These are phyloP conservation scores for Halyomorpha halys DNA, from an alignment of 1,140 invertebrate species.

Conservation along the genomic window DNA sequence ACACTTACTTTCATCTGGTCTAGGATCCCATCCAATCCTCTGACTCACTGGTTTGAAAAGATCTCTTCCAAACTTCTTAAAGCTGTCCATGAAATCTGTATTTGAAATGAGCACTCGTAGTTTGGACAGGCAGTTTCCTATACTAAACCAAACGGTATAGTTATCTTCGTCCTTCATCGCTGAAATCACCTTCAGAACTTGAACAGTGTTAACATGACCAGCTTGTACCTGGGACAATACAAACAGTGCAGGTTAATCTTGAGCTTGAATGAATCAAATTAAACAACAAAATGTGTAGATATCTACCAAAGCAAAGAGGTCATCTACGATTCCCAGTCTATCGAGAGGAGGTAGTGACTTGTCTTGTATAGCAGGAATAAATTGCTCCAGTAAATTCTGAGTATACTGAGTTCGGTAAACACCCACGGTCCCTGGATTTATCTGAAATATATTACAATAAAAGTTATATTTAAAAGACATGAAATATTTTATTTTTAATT, in stretches of 20 bases:
- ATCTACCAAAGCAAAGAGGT: conserved; percentile 75
- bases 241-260: neutral
- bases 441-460: conserved; percentile 31
- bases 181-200: conserved; percentile 60
- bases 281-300: neutral
- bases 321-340: conserved; percentile 80
- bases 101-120: conserved; percentile 64
- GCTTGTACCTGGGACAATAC: conserved; percentile 53
- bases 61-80: conserved; percentile 58
- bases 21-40: conserved; percentile 67
- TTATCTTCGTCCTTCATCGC: conserved; percentile 79
- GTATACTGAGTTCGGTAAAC: conserved; percentile 83
- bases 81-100: conserved; percentile 59
- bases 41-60: conserved; percentile 58
- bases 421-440: conserved; percentile 69
- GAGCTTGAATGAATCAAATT: neutral
- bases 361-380: conserved; percentile 69
- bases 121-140: conserved; percentile 66
- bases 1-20: conserved; percentile 50
- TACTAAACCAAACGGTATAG: conserved; percentile 85
- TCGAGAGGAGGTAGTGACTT: conserved; percentile 77
- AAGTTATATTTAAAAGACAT: too few relatives aligned
- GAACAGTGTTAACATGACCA: conserved; percentile 67
- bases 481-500: too few relatives aligned
- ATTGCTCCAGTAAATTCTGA: conserved; percentile 58